Conservation (phyloP, 2,888 invertebrate species). For the Gisinianus flammeolus region DNA sequence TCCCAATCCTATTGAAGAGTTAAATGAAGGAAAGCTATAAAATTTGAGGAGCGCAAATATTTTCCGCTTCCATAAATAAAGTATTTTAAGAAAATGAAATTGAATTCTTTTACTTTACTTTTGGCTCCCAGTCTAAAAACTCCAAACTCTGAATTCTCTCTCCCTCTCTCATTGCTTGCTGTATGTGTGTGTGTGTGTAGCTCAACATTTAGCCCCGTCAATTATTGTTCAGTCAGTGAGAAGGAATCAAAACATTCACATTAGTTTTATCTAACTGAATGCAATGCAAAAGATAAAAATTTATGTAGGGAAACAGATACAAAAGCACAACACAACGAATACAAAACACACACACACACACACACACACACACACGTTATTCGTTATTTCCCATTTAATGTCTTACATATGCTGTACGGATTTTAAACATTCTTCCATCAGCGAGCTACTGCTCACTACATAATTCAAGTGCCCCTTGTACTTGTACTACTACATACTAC, state of each 20-base stretch:
- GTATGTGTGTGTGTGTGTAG: neutral
- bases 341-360: no score
- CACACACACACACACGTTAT: no score
- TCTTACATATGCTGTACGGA: neutral
- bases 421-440: neutral
- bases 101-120: slow-evolving; percentile 23
- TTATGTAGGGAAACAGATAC: no score
- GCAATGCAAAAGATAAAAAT: neutral
- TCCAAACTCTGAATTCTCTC: neutral
- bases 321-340: no score
- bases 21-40: slow-evolving; percentile 33
- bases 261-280: neutral
- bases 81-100: slow-evolving; percentile 32
- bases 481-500: no score
- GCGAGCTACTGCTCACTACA: neutral
- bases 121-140: neutral
- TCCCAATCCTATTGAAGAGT: slow-evolving; percentile 8
- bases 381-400: neutral
- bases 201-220: neutral
- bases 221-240: slow-evolving; percentile 18
- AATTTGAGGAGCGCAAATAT: slow-evolving; percentile 34
- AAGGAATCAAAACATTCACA: slow-evolving; percentile 7
- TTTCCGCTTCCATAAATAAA: slow-evolving; percentile 34
- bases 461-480: no score
- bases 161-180: neutral